Evolutionary conservation across 2,113 vertebrate genomes (phyloP), one percentile per base, ranked within the genome.

Genomic region (Oryzias celebensis): DNA sequence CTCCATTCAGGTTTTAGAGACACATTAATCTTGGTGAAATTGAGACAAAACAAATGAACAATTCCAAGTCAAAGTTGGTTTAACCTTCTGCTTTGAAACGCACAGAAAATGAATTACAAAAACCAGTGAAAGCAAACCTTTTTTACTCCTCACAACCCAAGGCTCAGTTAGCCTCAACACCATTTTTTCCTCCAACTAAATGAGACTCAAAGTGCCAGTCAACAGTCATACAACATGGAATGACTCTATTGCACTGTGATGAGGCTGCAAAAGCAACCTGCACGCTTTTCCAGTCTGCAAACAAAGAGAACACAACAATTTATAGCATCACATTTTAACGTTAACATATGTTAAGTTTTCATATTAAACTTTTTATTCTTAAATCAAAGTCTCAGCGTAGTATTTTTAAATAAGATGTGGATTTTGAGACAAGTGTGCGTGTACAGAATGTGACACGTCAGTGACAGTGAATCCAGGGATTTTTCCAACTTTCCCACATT

Each of bases 331-430:
- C 66, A 31, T 78, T 56, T 71, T 57, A 58, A 56, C 59, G 62
- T 85, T 68, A 61, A 66, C 68, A 72, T 68, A 75, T 57, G 56
- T 73, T 71, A 87, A 62, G 78, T 74, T 23, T 68, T 57, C 44
- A 50, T 52, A 71, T 59, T 54, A 58, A 77, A 72, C 76, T 77
- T 70, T 85, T 79, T 67, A 75, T 73, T 74, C 85, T 68, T 79
- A 84, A 87, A 85, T 71, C 63, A 90, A 91, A 83, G 71, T 84
- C 78, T 88, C 85, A 90, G 85, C 86, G 81, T 88, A 80, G 65
- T 81, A 68, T 70, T 77, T 28, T 89, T 87, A 90, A 90, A 89
- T 88, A 90, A 62, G 44, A 58, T 41, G 60, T 73, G 75, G 75
- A 77, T 72, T 45, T 79, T 71, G 57, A 76, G 70, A 63, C 66